Base-by-base conservation (phyloP, 2,888 invertebrate genomes). In the Leptodirus hochenwartii region DNA sequence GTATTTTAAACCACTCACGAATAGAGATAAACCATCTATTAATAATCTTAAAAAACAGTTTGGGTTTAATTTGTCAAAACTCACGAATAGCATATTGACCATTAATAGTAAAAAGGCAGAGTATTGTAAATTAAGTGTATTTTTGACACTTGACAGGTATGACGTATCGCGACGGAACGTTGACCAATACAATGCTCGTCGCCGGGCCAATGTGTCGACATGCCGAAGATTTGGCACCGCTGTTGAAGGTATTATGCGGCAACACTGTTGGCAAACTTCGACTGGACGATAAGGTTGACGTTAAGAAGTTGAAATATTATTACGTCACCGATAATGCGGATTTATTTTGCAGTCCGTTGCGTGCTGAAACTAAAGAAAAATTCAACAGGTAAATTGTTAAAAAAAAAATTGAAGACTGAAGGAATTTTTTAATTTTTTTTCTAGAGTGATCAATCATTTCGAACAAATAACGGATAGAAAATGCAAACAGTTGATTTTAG, bases 121-220 rank as follows among this genome's bases (percentile, higher is more conserved):
- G n/a, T n/a, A n/a, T n/a, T n/a, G n/a, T n/a, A n/a, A n/a, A n/a
- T n/a, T n/a, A n/a, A n/a, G n/a, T n/a, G n/a, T n/a, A n/a, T n/a
- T n/a, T n/a, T n/a, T n/a, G n/a, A n/a, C n/a, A n/a, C n/a, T n/a
- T n/a, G n/a, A n/a, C n/a, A 37, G 41, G 41, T 2, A 24, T 41
- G 17, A 39, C 40, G 5, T 41, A 36, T 29, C 27, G 41, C 9
- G 31, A 30, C 14, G 41, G 41, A 11, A 16, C 25, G 10, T 36
- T 36, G 15, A 22, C 3, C 4, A 32, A 25, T 11, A 72, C 81
- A 0, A 87, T 91, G 71, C 75, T 87, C 1, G 67, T 70, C 11
- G 73, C 72, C 1, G 93, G 95, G 1, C 87, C 91, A 24, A 66
- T 90, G 51, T 67, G 76, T 34, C 69, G 76, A 27, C 74, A 74